Conservation (phyloP, 2,113 vertebrate genomes). For the Centropristis striata region DNA sequence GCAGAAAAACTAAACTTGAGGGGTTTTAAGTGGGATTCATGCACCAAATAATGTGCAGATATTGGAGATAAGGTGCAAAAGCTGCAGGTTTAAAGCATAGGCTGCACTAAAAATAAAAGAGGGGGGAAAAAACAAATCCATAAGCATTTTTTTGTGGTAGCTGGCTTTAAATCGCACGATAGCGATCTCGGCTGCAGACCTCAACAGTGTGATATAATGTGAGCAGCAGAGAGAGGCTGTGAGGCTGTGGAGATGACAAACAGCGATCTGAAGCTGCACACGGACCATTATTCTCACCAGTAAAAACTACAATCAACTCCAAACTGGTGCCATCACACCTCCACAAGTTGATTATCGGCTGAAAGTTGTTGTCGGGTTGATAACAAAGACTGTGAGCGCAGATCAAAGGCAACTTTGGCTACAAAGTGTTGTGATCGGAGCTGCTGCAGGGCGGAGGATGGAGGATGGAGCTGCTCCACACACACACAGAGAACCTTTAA, state of each 20-base stretch:
- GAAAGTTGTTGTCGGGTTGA: constrained; percentile 19
- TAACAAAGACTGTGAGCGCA: background rate
- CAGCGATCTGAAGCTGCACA: background rate
- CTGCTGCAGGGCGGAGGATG: constrained; percentile 20
- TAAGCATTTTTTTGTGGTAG: fast-evolving
- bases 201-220: constrained; percentile 3
- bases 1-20: background rate
- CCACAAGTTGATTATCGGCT: background rate
- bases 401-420: constrained; percentile 68
- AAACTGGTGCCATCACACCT: background rate
- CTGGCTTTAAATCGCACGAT: background rate
- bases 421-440: constrained; percentile 21
- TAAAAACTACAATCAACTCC: background rate
- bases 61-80: too few species aligned
- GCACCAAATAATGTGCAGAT: background rate
- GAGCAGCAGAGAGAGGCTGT: constrained; percentile 13
- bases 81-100: background rate
- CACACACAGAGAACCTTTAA: constrained; percentile 25
- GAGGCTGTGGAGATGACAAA: constrained; percentile 7
- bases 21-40: background rate
- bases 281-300: fast-evolving
- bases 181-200: background rate
- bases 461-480: constrained; percentile 54
- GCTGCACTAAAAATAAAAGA: background rate
- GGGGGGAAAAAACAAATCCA: background rate